Base-by-base conservation (phyloP, 1,140 invertebrate species). In the Drosophila micromelanica region DNA sequence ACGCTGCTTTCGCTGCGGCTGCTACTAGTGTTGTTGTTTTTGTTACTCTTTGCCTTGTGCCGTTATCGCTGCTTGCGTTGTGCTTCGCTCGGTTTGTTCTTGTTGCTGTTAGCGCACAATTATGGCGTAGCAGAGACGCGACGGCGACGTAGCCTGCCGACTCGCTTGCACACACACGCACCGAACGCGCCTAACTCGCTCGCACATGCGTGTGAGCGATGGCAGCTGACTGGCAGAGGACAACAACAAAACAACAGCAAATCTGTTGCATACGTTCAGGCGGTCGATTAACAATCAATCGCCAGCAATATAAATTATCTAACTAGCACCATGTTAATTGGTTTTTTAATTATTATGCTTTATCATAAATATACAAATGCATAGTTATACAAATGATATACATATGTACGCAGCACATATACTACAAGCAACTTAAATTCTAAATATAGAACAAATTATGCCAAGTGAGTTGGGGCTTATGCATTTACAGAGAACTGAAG, bases 211-310 rank as follows among this genome's bases (percentile, higher is more conserved):
- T 72, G 52, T 43, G 38, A 52, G 43, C 61, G 38, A 40, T 46
- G 23, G 17, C 51, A 71, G 60, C 37, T 65, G 37, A 17, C 30
- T 27, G 20, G 6, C 30, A 8, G 6, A 5, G 23, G 23, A 3
- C 23, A 27, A 27, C 23, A 27, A 27, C 32, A 32, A 37, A n/a
- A n/a, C 12, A 11, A 27, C 23, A 3, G 0, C 23, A 54, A 20
- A 48, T 9, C 2, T 30, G 43, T 43, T 48, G 78, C 78, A 87
- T 86, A 86, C 82, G 86, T 78, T 86, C 48, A 13, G 81, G 81
- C 64, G 45, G 42, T 17, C 5, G 17, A 9, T 12, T 12, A 51
- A 51, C 15, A 30, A 15, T 6, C 40, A 42, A 15, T 27, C 0
- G 3, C 1, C 2, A 5, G 2, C 23, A 3, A 27, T 3, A 27